A percentile compares a stretch with the other conserved stretches of the same genome.
phyloP scores from a whole-genome alignment of 2,888 invertebrate species.

The Lasius fuliginosus region DNA sequence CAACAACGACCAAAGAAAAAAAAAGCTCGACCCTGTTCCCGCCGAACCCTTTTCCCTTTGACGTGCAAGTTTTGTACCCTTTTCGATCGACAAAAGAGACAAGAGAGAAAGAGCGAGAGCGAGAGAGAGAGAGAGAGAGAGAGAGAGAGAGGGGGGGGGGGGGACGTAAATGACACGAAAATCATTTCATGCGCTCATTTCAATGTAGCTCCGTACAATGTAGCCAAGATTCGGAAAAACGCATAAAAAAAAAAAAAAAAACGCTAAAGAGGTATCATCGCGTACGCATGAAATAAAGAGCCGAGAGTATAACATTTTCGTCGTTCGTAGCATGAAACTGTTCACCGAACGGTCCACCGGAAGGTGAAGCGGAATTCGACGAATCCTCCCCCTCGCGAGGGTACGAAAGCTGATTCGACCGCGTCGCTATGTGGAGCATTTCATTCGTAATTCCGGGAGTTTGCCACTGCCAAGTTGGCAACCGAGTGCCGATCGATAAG shows the following conservation, averaged over 20 bases:
- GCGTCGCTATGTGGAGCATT: constrained; percentile 72
- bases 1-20: constrained; percentile 3
- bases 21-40: constrained; percentile 35
- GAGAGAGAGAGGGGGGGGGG: too few species aligned
- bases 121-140: too few species aligned
- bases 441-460: constrained; percentile 76
- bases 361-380: constrained; percentile 52
- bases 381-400: constrained; percentile 56
- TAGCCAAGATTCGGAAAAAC: background rate
- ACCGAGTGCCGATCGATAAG: constrained; percentile 77
- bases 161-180: background rate
- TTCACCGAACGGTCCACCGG: background rate
- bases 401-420: constrained; percentile 66
- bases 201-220: background rate
- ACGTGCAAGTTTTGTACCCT: constrained; percentile 25
- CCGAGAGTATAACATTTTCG: background rate
- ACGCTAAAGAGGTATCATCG: background rate
- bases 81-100: constrained; percentile 28
- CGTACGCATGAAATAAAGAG: background rate
- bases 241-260: too few species aligned
- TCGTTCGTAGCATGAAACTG: constrained; percentile 35
- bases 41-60: constrained; percentile 46
- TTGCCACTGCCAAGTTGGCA: constrained; percentile 78
- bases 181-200: constrained; percentile 26
- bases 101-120: too few species aligned